Evolutionary conservation across 64 coral and sea anemone genomes (phyloP), one percentile per base, ranked within the genome.

Genomic region (Actinia equina): DNA sequence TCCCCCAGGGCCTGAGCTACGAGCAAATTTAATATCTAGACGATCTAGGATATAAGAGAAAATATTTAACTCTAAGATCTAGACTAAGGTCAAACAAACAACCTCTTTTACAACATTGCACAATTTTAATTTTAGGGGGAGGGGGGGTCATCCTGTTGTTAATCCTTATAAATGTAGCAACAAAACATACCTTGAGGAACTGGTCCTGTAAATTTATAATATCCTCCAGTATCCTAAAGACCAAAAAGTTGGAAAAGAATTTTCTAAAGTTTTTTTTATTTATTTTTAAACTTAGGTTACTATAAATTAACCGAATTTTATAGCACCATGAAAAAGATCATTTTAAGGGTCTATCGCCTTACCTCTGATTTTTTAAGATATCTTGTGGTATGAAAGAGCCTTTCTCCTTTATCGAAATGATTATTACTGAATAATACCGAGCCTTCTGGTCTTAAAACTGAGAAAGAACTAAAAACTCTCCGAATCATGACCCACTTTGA

Each of bases 1-100:
- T 76, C 97, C 97, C 44, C 97, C 97, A 42, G 97, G 97, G 13
- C 97, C 97, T 44, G 97, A 92, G 79, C 97, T 99, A 77, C 88
- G 95, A 71, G 93, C 87, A 99, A 86, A 99, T 62, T 95, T 99
- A 43, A 99, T 90, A 7, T 81, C 92, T 17, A 99, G 52, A 22
- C 12, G 64, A n/a, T 99, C 97, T 99, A 23, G 58, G 86, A 71
- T 26, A 27, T 6, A 78, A 42, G 2, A 23, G 0, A 13, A 82
- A 52, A 82, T 52, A 19, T 53, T 82, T 14, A 5, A 15, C 8
- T 52, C 52, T 51, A 0, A 49, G 2, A 17, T 37, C 30, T 37
- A 37, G 17, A 7, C 44, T 52, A 37, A 59, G 17, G 13, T 16
- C 13, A 85, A 63, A 37, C 78, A 45, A 7, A 45, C 17, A 41